phyloP scores from a whole-genome alignment of 92 coral and sea anemone species.

The Montipora capitata region DNA sequence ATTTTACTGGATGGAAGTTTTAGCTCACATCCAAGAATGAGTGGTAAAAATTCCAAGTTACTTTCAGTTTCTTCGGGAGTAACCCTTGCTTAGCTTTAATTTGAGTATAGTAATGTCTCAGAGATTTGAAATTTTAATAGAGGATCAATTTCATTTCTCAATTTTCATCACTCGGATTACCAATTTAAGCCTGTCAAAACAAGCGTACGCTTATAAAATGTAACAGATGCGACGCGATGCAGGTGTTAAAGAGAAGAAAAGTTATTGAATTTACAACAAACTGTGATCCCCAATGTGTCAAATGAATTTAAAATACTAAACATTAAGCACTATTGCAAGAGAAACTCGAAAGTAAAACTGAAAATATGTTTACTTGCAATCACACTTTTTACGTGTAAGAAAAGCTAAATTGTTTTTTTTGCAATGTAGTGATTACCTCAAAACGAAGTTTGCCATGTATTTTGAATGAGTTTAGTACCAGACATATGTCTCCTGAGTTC shows the following conservation, averaged over 20 bases:
- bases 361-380: neutral
- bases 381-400: neutral
- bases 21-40: neutral
- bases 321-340: neutral
- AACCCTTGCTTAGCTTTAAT: neutral
- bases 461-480: constrained; percentile 39
- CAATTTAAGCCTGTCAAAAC: constrained; percentile 11
- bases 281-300: constrained; percentile 19
- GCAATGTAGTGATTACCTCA: neutral
- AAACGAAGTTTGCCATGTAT: constrained; percentile 20
- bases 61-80: neutral
- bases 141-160: neutral
- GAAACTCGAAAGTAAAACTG: too few relatives aligned
- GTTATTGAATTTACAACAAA: constrained; percentile 12
- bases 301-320: constrained; percentile 4
- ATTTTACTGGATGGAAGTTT: neutral
- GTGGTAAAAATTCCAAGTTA: neutral
- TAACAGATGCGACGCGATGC: constrained; percentile 32
- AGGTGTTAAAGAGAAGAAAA: constrained; percentile 26
- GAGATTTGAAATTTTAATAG: constrained; percentile 21
- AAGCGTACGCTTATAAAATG: constrained; percentile 15
- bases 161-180: constrained; percentile 15
- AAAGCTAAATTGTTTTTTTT: neutral
- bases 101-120: neutral
- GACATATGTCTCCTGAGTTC: constrained; percentile 32